Evolutionary conservation across 2,888 invertebrate species (phyloP).

Genomic region (Glyphotaelius pellucidus): DNA sequence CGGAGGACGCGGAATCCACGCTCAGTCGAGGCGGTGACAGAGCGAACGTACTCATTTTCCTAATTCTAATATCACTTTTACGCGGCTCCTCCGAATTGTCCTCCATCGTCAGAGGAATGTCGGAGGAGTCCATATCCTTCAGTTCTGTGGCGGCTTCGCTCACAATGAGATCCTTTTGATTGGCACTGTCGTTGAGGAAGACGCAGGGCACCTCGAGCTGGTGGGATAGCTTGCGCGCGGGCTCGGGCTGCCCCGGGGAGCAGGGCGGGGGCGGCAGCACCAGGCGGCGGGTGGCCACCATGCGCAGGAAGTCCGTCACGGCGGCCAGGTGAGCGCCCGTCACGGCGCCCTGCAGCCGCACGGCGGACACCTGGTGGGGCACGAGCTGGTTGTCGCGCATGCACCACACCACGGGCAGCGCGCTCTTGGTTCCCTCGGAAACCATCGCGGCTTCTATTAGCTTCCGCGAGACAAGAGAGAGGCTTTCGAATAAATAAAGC

Average conservation of each 20-base stretch:
- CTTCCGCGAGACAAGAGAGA: not conserved
- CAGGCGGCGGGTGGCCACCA: slow-evolving; percentile 81
- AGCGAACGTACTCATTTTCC: slow-evolving; percentile 66
- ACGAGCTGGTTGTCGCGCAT: slow-evolving; percentile 83
- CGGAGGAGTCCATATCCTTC: slow-evolving; percentile 67
- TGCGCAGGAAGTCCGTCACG: slow-evolving; percentile 81
- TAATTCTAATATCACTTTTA: slow-evolving; percentile 66
- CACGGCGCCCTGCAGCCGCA: slow-evolving; percentile 81
- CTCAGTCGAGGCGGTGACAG: slow-evolving; percentile 74
- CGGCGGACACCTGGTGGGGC: slow-evolving; percentile 82
- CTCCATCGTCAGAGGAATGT: slow-evolving; percentile 67
- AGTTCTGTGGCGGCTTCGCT: slow-evolving; percentile 72
- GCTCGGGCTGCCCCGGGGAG: slow-evolving; percentile 6
- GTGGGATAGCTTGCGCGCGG: slow-evolving; percentile 75
- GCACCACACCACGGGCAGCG: slow-evolving; percentile 82
- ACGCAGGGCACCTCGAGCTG: slow-evolving; percentile 78
- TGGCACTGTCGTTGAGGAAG: slow-evolving; percentile 75
- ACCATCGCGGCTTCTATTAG: slow-evolving; percentile 75
- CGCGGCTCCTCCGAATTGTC: slow-evolving; percentile 51
- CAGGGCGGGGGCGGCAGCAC: slow-evolving; percentile 73
- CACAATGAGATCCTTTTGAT: slow-evolving; percentile 66
- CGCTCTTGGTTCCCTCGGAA: slow-evolving; percentile 76
- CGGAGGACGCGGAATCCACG: slow-evolving; percentile 78
- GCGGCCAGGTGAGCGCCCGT: slow-evolving; percentile 82
- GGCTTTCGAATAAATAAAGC: not conserved